A percentile compares a stretch with the other conserved stretches of the same genome.
phyloP scores from a whole-genome alignment of 2,797 vertebrate species.

The Salarias fasciatus region DNA sequence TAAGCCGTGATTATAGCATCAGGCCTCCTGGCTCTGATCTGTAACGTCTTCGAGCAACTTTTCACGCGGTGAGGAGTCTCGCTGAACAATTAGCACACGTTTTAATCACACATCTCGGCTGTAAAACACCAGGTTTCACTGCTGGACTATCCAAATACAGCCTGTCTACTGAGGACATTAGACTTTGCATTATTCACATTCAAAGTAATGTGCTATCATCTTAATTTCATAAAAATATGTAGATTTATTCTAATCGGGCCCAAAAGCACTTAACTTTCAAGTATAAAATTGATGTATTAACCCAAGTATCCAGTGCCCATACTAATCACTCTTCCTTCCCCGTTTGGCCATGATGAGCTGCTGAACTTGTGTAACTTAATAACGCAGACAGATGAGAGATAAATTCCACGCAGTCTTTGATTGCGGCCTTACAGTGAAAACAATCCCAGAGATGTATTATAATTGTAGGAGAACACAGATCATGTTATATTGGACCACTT shows the following conservation, averaged over 20 bases:
- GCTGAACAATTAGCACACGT: not conserved
- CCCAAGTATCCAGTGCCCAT: constrained; percentile 16
- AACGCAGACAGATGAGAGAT: constrained; percentile 17
- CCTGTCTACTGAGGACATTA: constrained; percentile 1
- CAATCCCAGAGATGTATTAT: constrained; percentile 23
- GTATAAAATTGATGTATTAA: constrained; percentile 57
- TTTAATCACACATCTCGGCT: not conserved
- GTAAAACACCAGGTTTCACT: constrained; percentile 9
- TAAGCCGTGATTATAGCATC: not conserved
- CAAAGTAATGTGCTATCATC: constrained; percentile 32
- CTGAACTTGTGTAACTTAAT: constrained; percentile 35
- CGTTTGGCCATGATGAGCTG: constrained; percentile 28
- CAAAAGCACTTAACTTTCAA: constrained; percentile 46
- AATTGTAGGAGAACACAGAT: constrained; percentile 23
- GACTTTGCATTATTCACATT: constrained; percentile 22
- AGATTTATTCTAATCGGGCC: constrained; percentile 49
- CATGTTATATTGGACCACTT: constrained; percentile 26
- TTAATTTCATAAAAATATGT: constrained; percentile 55
- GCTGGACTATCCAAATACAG: not conserved
- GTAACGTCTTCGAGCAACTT: not conserved
- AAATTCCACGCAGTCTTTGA: constrained; percentile 12
- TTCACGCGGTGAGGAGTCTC: not conserved
- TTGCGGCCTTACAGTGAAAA: constrained; percentile 25
- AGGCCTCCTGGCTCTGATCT: not conserved
- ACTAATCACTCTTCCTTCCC: constrained; percentile 22